phyloP scores from a whole-genome alignment of 2,797 vertebrate species.

The Ara ararauna region DNA sequence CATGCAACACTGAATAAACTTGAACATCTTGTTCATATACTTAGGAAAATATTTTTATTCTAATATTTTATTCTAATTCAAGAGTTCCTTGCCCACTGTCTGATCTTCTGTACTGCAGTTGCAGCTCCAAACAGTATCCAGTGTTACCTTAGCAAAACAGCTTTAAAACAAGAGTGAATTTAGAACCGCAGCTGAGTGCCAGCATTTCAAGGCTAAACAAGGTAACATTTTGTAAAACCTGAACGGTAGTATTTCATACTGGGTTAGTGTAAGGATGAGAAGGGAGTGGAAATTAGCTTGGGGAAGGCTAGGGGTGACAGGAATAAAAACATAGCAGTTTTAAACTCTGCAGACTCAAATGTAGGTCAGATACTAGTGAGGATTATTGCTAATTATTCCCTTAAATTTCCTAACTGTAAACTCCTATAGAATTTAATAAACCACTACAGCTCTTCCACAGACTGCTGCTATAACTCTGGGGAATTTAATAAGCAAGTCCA shows the following conservation, averaged over 20 bases:
- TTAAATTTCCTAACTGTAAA: neutral
- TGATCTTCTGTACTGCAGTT: neutral
- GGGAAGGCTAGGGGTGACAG: neutral
- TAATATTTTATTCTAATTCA: conserved; percentile 22
- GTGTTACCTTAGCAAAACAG: neutral
- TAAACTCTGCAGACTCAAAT: neutral
- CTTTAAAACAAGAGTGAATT: neutral
- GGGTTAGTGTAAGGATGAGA: neutral
- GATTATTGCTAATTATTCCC: neutral
- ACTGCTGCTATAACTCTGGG: neutral
- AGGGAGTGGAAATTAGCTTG: neutral
- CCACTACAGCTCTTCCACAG: neutral
- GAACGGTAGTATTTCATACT: neutral
- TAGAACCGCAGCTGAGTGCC: neutral
- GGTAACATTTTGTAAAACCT: neutral
- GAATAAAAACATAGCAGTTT: neutral
- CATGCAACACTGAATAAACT: neutral
- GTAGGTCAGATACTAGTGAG: neutral
- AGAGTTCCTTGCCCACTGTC: neutral
- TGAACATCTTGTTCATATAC: neutral
- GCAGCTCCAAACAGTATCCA: neutral
- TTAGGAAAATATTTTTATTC: conserved; percentile 17
- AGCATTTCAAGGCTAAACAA: neutral
- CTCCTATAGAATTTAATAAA: neutral
- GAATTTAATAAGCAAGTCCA: neutral